Conservation (phyloP, 2,888 invertebrate genomes). For the Melinopterus prodromus region DNA sequence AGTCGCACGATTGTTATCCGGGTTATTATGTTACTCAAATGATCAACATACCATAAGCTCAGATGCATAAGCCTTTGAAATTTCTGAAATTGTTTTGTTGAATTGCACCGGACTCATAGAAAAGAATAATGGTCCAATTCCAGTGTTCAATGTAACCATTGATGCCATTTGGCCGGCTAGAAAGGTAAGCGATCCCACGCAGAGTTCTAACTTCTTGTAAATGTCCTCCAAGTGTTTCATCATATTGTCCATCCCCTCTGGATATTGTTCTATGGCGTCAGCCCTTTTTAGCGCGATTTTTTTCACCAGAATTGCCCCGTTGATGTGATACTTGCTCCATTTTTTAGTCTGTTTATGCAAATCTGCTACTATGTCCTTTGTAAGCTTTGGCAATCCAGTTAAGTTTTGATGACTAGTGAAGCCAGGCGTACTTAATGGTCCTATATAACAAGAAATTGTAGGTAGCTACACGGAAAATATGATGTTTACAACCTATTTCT, state of each 20-base stretch:
- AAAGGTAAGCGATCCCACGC: slow-evolving; percentile 48
- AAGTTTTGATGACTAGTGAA: slow-evolving; percentile 62
- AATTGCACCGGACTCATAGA: slow-evolving; percentile 51
- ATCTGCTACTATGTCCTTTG: slow-evolving; percentile 66
- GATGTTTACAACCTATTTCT: no score
- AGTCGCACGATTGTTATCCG: no score
- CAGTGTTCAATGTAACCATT: slow-evolving; percentile 53
- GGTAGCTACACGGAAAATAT: no score
- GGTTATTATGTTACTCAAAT: no score
- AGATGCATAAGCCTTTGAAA: slow-evolving; percentile 56
- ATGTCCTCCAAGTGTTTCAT: slow-evolving; percentile 48
- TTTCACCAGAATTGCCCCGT: slow-evolving; percentile 59
- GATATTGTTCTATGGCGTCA: slow-evolving; percentile 46
- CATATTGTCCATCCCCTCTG: slow-evolving; percentile 45
- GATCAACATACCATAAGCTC: slow-evolving; percentile 56
- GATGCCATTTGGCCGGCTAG: slow-evolving; percentile 53
- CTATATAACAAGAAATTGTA: slow-evolving; percentile 44
- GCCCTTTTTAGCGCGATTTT: slow-evolving; percentile 55
- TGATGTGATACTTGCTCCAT: slow-evolving; percentile 63
- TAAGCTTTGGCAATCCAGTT: slow-evolving; percentile 65
- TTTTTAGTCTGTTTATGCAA: slow-evolving; percentile 63
- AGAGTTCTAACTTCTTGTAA: slow-evolving; percentile 47
- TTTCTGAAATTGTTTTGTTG: slow-evolving; percentile 46
- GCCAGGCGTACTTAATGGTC: slow-evolving; percentile 56
- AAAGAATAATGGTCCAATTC: slow-evolving; percentile 48